Evolutionary conservation across 1,140 invertebrate species (phyloP), one percentile per base, ranked within the genome.

Genomic region (Nymphalis io): DNA sequence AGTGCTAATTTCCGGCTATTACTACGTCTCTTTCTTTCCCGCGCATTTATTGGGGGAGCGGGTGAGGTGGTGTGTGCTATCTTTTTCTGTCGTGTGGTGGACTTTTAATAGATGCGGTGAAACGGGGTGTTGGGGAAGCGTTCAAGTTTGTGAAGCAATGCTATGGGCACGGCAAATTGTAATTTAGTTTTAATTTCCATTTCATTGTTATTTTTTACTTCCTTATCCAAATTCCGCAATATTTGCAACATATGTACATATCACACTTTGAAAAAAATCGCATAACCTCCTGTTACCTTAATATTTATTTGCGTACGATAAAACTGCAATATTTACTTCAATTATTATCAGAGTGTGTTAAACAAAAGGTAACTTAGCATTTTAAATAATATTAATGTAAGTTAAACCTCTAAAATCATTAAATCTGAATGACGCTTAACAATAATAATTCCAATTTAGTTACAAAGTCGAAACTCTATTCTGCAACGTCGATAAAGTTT

Each of bases 1-100:
- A 91, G 88, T 90, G 81, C 89, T 91, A 91, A 91, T 91, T 91
- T 91, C 89, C 89, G 89, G 89, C 87, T 87, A 90, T 89, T 90
- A 89, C 79, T 88, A 83, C 82, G 82, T 91, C 89, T 91, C 89
- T 91, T 90, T 91, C 89, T 88, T 89, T 91, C 89, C 78, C 87
- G 83, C 80, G 80, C 83, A 84, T 83, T 85, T 88, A 86, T 88
- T 85, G 81, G 78, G 79, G 82, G 74, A 75, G 61, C 68, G 78
- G 74, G 78, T 75, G 73, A 76, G 79, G 77, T 62, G 73, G 71
- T 63, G 44, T 86, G 77, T 79, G 73, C 87, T 78, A 78, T 91
- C 89, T 84, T 84, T 85, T 78, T 90, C 87, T 84, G 80, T 59
- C 87, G 60, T 74, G 27, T 33, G 75, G 60, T 73, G 75, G 55